These are phyloP conservation scores for Rambutsinella grinnellia DNA, from an alignment of 2,888 invertebrate genomes.

Conservation along the genomic window DNA sequence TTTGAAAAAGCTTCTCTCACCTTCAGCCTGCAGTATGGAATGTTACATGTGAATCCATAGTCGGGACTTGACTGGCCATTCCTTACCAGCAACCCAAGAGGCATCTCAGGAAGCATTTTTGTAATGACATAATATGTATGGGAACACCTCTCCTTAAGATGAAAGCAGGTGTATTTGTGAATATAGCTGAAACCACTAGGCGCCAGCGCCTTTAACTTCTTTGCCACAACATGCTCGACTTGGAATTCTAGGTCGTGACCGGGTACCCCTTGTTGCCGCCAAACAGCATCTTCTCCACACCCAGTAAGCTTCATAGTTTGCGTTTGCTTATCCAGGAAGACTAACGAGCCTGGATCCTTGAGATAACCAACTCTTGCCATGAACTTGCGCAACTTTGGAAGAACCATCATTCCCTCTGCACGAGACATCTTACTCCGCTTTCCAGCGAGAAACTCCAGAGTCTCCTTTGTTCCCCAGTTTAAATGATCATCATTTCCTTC, in stretches of 20 bases:
- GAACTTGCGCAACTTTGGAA: not conserved
- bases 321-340: slow-evolving; percentile 18
- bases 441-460: slow-evolving; percentile 10
- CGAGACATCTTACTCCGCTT: not conserved
- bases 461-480: slow-evolving; percentile 17
- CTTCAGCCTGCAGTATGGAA: slow-evolving; percentile 13
- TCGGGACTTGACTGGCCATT: not conserved
- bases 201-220: not conserved
- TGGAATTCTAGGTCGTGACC: slow-evolving; percentile 3
- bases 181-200: slow-evolving; percentile 3
- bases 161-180: slow-evolving; percentile 19
- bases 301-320: slow-evolving; percentile 15
- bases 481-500: not conserved
- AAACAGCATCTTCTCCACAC: not conserved
- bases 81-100: not conserved
- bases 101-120: slow-evolving; percentile 5
- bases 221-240: not conserved
- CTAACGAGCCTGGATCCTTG: slow-evolving; percentile 16
- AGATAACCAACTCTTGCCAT: slow-evolving; percentile 22
- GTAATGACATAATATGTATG: slow-evolving; percentile 38
- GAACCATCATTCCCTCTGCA: not conserved
- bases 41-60: slow-evolving; percentile 1
- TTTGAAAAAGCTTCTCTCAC: too few species aligned
- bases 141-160: not conserved
- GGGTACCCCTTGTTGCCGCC: slow-evolving; percentile 21